Evolutionary conservation across 2,113 vertebrate genomes (phyloP).

Genomic region (Oryzias celebensis): DNA sequence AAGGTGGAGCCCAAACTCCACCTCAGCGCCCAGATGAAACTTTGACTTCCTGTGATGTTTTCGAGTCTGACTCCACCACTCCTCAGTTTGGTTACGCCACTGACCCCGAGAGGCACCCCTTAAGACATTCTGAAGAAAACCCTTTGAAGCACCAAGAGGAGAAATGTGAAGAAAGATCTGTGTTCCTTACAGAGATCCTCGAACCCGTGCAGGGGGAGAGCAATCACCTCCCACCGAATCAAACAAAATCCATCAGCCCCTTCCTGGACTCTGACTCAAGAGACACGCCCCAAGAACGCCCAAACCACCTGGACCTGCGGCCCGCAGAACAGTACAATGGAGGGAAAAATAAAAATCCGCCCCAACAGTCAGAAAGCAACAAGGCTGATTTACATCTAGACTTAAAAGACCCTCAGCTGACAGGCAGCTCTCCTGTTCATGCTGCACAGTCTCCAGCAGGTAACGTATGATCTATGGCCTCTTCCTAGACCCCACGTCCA

Average conservation of each 20-base stretch:
- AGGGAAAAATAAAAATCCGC: constrained; percentile 74
- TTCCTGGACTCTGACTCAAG: constrained; percentile 40
- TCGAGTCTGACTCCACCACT: constrained; percentile 77
- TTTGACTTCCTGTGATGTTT: constrained; percentile 85
- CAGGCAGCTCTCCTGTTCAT: constrained; percentile 81
- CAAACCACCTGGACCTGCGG: constrained; percentile 89
- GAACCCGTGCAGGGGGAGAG: constrained; percentile 19
- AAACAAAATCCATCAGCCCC: constrained; percentile 13
- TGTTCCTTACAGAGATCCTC: constrained; percentile 62
- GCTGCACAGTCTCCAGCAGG: constrained; percentile 91
- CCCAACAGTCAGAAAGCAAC: constrained; percentile 79
- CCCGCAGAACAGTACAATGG: constrained; percentile 81
- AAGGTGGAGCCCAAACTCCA: constrained; percentile 78
- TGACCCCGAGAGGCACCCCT: constrained; percentile 52
- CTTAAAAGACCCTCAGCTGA: constrained; percentile 85
- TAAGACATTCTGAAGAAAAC: constrained; percentile 4
- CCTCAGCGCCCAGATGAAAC: constrained; percentile 62
- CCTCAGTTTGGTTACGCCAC: constrained; percentile 43
- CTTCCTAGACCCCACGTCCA: constrained; percentile 43
- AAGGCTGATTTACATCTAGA: constrained; percentile 82
- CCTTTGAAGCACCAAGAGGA: constrained; percentile 9
- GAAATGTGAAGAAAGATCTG: constrained; percentile 24
- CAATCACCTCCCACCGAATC: constrained; percentile 7
- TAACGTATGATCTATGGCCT: constrained; percentile 90
- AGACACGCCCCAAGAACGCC: constrained; percentile 90